A percentile compares a stretch with the other conserved stretches of the same genome.
phyloP scores from a whole-genome alignment of 1,140 invertebrate species.

The Polypedilum pembai region DNA sequence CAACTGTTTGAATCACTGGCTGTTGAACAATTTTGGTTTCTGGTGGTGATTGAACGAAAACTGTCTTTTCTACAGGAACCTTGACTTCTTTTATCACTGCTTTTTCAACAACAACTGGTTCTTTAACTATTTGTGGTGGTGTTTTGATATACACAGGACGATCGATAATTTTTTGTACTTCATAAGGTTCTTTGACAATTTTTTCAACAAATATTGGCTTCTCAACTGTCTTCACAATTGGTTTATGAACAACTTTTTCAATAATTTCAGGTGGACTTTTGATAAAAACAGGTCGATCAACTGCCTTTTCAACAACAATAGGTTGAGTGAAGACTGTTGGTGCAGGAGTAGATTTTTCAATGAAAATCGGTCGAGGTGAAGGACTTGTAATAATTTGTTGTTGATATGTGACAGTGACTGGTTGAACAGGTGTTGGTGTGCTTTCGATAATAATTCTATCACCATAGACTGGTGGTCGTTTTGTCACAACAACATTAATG shows the following conservation, averaged over 20 bases:
- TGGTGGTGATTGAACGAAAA: slow-evolving; percentile 39
- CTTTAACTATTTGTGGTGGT: slow-evolving; percentile 35
- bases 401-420: no score
- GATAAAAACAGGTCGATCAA: slow-evolving; percentile 34
- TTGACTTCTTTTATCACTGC: slow-evolving; percentile 41
- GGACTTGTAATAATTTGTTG: no score
- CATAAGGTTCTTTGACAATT: slow-evolving; percentile 23
- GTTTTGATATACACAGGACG: slow-evolving; percentile 35
- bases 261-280: slow-evolving; percentile 15
- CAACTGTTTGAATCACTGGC: slow-evolving; percentile 23
- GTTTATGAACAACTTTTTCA: not conserved
- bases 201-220: slow-evolving; percentile 27
- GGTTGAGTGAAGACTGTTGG: not conserved
- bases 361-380: not conserved
- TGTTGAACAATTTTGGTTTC: slow-evolving; percentile 21
- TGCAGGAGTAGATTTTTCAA: not conserved
- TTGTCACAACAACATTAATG: not conserved
- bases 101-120: slow-evolving; percentile 40
- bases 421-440: no score
- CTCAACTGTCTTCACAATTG: slow-evolving; percentile 14
- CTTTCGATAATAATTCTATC: not conserved
- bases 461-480: not conserved
- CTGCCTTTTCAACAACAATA: slow-evolving; percentile 33
- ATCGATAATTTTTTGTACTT: slow-evolving; percentile 38
- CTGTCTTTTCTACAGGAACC: slow-evolving; percentile 42